A percentile compares a stretch with the other conserved stretches of the same genome.
Conservation (phyloP, 1,140 invertebrate species). For the Trichogramma pretiosum region DNA sequence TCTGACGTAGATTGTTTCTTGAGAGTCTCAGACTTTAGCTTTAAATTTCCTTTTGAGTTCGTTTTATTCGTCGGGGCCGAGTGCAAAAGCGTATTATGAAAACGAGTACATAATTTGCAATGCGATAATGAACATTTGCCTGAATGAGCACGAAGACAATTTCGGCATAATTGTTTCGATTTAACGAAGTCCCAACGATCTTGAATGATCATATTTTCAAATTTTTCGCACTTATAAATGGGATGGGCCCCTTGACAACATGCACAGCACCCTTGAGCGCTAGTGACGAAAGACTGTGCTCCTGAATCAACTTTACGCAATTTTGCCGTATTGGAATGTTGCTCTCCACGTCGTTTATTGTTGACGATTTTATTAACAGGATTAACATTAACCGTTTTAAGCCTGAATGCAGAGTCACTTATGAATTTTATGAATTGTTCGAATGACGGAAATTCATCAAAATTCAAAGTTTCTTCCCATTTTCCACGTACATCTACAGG, state of each 20-base stretch:
- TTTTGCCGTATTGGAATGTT: no score
- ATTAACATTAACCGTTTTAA: neutral
- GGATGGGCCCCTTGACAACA: neutral
- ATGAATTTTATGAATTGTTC: slow-evolving; percentile 2
- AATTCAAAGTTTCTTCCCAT: slow-evolving; percentile 11
- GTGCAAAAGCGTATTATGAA: neutral
- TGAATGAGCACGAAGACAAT: slow-evolving; percentile 6
- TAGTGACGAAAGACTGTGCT: neutral
- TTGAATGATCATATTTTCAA: neutral
- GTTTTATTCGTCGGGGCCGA: neutral
- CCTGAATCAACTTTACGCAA: no score
- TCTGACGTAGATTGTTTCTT: no score
- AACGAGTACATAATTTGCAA: neutral
- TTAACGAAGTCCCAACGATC: neutral
- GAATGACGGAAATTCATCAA: neutral
- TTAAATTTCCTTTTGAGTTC: neutral
- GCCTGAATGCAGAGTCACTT: neutral
- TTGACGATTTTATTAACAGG: no score
- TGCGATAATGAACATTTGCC: no score
- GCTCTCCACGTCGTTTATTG: neutral
- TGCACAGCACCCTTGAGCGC: neutral
- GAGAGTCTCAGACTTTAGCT: neutral
- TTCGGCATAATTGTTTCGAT: slow-evolving; percentile 2
- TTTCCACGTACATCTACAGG: slow-evolving; percentile 1
- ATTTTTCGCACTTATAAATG: neutral